Conservation (phyloP, 1,140 invertebrate species). For the Nylanderia fulva region DNA sequence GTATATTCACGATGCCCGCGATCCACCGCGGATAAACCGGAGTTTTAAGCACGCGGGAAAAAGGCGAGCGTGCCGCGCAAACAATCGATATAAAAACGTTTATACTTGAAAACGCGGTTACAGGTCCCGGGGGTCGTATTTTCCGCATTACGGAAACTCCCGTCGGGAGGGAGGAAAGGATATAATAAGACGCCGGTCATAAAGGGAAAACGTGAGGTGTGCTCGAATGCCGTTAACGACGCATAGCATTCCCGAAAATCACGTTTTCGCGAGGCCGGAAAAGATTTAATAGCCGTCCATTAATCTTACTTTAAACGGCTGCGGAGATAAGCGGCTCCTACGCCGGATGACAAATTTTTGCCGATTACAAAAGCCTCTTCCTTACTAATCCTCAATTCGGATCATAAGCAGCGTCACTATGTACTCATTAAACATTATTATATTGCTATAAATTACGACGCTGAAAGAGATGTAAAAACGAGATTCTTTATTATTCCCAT, state of each 20-base stretch:
- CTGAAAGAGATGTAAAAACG: neutral
- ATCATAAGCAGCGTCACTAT: neutral
- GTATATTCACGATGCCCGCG: constrained; percentile 30
- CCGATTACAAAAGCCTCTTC: neutral
- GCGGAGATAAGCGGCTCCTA: neutral
- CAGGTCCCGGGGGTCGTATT: constrained; percentile 49
- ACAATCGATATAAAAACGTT: constrained; percentile 60
- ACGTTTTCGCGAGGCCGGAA: neutral
- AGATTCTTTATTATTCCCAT: neutral
- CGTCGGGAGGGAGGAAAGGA: neutral
- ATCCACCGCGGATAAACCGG: constrained; percentile 34
- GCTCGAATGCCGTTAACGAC: constrained; percentile 17
- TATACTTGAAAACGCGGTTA: constrained; percentile 39
- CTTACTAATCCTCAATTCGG: constrained; percentile 10
- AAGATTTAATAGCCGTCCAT: constrained; percentile 30
- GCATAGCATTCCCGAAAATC: neutral
- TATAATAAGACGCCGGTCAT: constrained; percentile 40
- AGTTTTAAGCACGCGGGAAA: constrained; percentile 45
- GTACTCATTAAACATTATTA: neutral
- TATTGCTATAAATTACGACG: neutral
- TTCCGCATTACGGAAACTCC: constrained; percentile 50
- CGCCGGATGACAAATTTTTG: constrained; percentile 40
- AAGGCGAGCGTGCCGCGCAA: constrained; percentile 40
- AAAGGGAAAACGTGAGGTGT: constrained; percentile 44
- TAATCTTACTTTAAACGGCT: constrained; percentile 47